These are phyloP conservation scores for Parnassius smintheus DNA, from an alignment of 2,888 invertebrate species.

Conservation along the genomic window DNA sequence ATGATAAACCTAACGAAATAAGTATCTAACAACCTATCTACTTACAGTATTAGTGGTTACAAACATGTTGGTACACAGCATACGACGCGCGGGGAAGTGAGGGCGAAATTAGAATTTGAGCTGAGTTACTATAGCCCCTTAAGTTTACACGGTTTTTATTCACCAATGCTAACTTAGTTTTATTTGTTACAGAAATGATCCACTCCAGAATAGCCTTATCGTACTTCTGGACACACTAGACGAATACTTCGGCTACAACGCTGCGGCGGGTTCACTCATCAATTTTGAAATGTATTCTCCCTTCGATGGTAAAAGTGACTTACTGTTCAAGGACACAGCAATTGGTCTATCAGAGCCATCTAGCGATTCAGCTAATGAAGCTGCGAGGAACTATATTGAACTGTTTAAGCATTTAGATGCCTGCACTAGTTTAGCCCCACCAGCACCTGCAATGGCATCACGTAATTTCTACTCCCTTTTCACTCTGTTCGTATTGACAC, in stretches of 20 bases:
- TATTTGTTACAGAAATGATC: conserved; percentile 53
- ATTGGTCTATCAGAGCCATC: conserved; percentile 75
- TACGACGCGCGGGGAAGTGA: no score
- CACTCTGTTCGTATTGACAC: conserved; percentile 45
- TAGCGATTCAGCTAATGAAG: conserved; percentile 47
- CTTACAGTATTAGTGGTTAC: no score
- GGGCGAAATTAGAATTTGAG: no score
- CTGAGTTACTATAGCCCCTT: no score
- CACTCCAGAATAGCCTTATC: conserved; percentile 52
- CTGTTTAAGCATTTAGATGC: conserved; percentile 71
- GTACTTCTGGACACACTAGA: conserved; percentile 71
- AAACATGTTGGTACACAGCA: no score
- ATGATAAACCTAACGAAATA: no score
- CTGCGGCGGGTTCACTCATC: conserved; percentile 50
- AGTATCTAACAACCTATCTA: no score
- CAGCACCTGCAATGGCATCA: conserved; percentile 39
- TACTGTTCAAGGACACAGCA: conserved; percentile 84
- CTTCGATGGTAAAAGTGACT: conserved; percentile 74
- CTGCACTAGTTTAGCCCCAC: conserved; percentile 52
- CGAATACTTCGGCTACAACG: conserved; percentile 74
- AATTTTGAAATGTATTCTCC: conserved; percentile 81
- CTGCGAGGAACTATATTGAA: conserved; percentile 80
- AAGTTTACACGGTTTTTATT: neutral
- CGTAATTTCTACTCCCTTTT: conserved; percentile 49
- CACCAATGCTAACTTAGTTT: neutral